Conservation (phyloP, 2,797 vertebrate species). For the Urocyon cinereoargenteus region DNA sequence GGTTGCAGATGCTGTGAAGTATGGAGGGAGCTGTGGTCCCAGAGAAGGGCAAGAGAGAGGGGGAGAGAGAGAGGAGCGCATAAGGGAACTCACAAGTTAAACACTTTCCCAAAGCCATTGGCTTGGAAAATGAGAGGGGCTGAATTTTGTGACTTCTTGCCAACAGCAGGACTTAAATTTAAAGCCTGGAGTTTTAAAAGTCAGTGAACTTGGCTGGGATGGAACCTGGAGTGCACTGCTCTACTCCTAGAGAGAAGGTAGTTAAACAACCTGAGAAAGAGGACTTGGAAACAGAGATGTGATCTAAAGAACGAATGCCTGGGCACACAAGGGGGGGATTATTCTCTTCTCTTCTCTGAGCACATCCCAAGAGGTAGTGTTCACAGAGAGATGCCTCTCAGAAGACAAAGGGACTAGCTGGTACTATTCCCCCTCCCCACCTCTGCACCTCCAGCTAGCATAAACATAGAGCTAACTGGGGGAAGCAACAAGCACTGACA, state of each 20-base stretch:
- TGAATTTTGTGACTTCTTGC: neutral
- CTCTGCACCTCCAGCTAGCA: neutral
- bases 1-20: neutral
- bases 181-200: neutral
- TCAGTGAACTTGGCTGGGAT: neutral
- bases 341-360: neutral
- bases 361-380: neutral
- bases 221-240: neutral
- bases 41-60: neutral
- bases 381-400: neutral
- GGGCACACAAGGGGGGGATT: neutral
- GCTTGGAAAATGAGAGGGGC: neutral
- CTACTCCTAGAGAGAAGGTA: neutral
- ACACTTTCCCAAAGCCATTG: neutral
- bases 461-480: neutral
- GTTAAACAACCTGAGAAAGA: neutral
- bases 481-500: neutral
- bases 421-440: neutral
- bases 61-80: neutral
- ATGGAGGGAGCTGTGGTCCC: neutral
- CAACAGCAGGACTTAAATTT: neutral
- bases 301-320: neutral
- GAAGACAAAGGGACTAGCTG: neutral
- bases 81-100: neutral
- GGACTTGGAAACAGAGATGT: neutral